Evolutionary conservation across 2,888 invertebrate genomes (phyloP).

Genomic region (Mythimna lalbum): DNA sequence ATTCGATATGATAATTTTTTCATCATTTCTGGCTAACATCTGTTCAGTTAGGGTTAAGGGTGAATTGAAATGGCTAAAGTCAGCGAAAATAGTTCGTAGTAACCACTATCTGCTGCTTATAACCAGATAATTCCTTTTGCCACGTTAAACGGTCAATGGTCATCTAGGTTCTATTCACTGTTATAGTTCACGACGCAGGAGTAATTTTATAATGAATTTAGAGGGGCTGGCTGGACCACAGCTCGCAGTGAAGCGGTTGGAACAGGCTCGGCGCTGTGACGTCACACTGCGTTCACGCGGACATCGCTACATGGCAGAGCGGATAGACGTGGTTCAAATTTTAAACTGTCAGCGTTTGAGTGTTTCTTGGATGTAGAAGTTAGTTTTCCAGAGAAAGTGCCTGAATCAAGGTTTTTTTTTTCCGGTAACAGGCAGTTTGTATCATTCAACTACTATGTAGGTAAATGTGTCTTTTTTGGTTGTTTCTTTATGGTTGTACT

Average conservation of each 20-base stretch:
- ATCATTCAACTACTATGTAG: too few species aligned
- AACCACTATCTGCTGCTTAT: background rate
- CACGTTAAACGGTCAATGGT: conserved; percentile 4
- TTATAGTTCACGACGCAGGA: background rate
- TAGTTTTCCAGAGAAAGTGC: background rate
- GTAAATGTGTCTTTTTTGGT: too few species aligned
- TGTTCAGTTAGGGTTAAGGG: too few species aligned
- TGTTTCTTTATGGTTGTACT: too few species aligned
- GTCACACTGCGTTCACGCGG: conserved; percentile 43
- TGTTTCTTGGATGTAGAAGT: background rate
- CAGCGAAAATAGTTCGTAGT: background rate
- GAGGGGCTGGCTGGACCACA: conserved; percentile 24
- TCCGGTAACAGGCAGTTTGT: too few species aligned
- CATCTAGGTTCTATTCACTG: background rate
- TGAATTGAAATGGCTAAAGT: background rate
- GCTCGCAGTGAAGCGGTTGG: conserved; percentile 14
- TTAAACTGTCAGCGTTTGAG: background rate
- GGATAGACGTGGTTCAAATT: background rate
- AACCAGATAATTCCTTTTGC: background rate
- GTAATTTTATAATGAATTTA: conserved; percentile 35
- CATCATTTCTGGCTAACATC: too few species aligned
- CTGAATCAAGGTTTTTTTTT: too few species aligned
- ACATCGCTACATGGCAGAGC: conserved; percentile 33
- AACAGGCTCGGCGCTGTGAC: conserved; percentile 13
- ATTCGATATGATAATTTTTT: too few species aligned